phyloP scores from a whole-genome alignment of 2,797 vertebrate genomes.

The Podarcis siculus region DNA sequence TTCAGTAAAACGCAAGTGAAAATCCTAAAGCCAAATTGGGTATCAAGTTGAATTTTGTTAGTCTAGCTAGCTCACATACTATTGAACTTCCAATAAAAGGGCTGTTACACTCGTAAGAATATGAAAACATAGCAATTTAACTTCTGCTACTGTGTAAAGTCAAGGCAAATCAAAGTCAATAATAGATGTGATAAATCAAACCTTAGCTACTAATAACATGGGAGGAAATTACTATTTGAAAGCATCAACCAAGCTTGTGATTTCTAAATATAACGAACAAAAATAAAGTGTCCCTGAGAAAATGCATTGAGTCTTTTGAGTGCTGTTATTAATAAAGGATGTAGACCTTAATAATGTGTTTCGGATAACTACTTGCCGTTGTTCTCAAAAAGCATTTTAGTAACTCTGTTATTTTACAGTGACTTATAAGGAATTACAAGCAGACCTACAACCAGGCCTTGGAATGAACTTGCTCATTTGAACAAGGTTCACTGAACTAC shows the following conservation, averaged over 20 bases:
- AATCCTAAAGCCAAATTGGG: conserved; percentile 39
- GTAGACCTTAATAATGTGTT: conserved; percentile 26
- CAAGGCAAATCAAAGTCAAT: conserved; percentile 59
- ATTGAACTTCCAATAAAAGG: conserved; percentile 46
- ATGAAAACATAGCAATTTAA: conserved; percentile 47
- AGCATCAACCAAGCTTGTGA: conserved; percentile 73
- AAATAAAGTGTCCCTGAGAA: conserved; percentile 70
- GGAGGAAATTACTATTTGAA: conserved; percentile 70
- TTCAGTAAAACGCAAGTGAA: conserved; percentile 53
- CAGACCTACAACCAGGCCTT: neutral
- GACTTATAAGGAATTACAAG: neutral
- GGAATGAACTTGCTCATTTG: no score
- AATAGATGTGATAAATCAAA: conserved; percentile 69
- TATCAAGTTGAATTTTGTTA: conserved; percentile 51
- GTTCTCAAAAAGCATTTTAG: neutral
- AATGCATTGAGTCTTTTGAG: conserved; percentile 54
- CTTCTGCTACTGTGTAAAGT: conserved; percentile 60
- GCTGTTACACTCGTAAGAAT: conserved; percentile 36
- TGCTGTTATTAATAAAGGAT: conserved; percentile 57
- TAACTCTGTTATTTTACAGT: neutral
- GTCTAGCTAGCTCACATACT: conserved; percentile 49
- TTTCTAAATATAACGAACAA: conserved; percentile 69
- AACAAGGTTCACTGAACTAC: no score
- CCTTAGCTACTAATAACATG: conserved; percentile 58
- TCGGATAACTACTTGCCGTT: neutral